Percentiles rank a stretch among this genome's conserved stretches.
These are phyloP conservation scores for Drosophila mercatorum DNA, from an alignment of 2,888 invertebrate genomes.

Conservation along the genomic window DNA sequence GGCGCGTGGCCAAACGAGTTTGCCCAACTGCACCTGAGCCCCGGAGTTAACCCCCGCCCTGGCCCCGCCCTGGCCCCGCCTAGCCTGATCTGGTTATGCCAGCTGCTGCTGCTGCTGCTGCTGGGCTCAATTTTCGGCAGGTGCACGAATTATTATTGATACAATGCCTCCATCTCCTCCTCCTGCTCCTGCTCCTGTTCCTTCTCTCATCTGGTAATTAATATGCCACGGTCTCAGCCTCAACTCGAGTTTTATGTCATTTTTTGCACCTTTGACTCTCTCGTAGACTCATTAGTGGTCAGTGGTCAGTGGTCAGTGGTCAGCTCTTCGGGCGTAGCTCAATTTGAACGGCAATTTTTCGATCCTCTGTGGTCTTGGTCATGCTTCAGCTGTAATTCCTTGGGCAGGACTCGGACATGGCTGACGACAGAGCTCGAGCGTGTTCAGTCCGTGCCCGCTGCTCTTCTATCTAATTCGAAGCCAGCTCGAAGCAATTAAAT, in stretches of 20 bases:
- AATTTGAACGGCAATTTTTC: slow-evolving; percentile 34
- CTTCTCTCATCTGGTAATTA: slow-evolving; percentile 56
- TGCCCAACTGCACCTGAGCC: slow-evolving; percentile 12
- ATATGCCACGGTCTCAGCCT: slow-evolving; percentile 48
- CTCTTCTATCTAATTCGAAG: background rate
- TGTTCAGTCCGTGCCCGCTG: background rate
- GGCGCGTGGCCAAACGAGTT: slow-evolving; percentile 61
- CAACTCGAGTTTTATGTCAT: slow-evolving; percentile 51
- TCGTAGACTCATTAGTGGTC: slow-evolving; percentile 60
- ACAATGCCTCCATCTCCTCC: slow-evolving; percentile 29
- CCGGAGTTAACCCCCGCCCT: background rate
- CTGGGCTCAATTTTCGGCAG: slow-evolving; percentile 57
- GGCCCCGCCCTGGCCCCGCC: background rate
- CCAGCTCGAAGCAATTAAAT: slow-evolving; percentile 6
- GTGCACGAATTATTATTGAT: slow-evolving; percentile 62
- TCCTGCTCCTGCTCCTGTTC: background rate
- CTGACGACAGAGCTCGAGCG: slow-evolving; percentile 10
- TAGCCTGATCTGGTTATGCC: slow-evolving; percentile 12
- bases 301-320: slow-evolving; percentile 16
- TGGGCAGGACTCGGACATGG: slow-evolving; percentile 37
- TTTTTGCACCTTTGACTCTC: slow-evolving; percentile 66
- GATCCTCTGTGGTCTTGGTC: slow-evolving; percentile 55
- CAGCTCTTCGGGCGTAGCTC: slow-evolving; percentile 55
- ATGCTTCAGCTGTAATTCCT: slow-evolving; percentile 35
- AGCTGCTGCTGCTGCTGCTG: slow-evolving; percentile 34